Percentiles rank a stretch among this genome's conserved stretches.
These are phyloP conservation scores for Conus canariensis DNA, from an alignment of 2,888 invertebrate genomes.

Conservation along the genomic window DNA sequence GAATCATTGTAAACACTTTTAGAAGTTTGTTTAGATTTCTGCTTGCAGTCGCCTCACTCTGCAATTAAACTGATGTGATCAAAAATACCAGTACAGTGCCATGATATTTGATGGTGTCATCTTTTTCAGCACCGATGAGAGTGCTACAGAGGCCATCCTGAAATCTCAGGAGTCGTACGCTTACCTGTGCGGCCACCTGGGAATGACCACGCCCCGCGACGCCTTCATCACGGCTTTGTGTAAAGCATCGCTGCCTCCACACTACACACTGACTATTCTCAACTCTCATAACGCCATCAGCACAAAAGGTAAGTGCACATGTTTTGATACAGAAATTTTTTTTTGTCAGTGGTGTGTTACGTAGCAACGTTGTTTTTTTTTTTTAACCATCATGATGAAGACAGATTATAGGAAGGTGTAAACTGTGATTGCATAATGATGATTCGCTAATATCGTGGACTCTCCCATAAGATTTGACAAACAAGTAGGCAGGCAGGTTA, in stretches of 20 bases:
- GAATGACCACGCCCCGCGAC: conserved; percentile 89
- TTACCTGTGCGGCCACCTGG: conserved; percentile 91
- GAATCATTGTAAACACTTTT: too few relatives aligned
- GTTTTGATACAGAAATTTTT: background rate
- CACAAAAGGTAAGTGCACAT: conserved; percentile 48
- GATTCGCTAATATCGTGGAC: too few relatives aligned
- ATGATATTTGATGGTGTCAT: background rate
- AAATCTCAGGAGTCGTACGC: conserved; percentile 94
- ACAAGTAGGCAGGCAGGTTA: too few relatives aligned
- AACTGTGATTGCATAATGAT: too few relatives aligned
- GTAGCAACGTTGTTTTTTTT: background rate
- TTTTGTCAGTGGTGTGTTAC: background rate
- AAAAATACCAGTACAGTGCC: too few relatives aligned
- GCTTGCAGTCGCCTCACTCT: too few relatives aligned
- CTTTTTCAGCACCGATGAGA: conserved; percentile 89
- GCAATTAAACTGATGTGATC: too few relatives aligned
- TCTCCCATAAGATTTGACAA: too few relatives aligned
- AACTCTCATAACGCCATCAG: conserved; percentile 74
- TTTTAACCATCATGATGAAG: background rate
- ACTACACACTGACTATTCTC: conserved; percentile 94
- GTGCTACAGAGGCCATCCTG: conserved; percentile 92
- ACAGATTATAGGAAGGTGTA: too few relatives aligned
- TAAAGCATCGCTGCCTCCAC: conserved; percentile 96
- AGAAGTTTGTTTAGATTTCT: too few relatives aligned
- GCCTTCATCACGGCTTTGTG: conserved; percentile 97